A percentile compares a stretch with the other conserved stretches of the same genome.
phyloP scores from a whole-genome alignment of 2,113 vertebrate genomes.

The Struthidea cinerea region DNA sequence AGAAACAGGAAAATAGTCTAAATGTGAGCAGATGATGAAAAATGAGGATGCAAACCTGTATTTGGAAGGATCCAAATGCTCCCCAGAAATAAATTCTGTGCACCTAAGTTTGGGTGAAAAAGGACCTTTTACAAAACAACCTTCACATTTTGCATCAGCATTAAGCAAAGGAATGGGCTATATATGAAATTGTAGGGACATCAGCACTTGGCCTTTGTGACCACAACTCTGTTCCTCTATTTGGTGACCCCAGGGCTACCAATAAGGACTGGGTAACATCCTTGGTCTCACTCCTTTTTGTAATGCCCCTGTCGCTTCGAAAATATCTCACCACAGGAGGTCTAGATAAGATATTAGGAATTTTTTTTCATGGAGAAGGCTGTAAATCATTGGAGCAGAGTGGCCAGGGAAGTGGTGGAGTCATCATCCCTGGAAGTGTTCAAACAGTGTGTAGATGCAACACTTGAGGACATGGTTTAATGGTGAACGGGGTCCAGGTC shows the following conservation, averaged over 20 bases:
- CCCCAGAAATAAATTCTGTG: neutral
- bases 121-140: neutral
- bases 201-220: neutral
- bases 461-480: neutral
- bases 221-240: neutral
- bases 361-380: neutral
- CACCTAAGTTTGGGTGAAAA: neutral
- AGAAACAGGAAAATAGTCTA: neutral
- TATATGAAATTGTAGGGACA: neutral
- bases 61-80: neutral
- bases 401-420: neutral
- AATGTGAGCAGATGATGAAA: neutral
- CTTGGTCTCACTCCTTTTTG: neutral
- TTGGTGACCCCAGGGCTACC: neutral
- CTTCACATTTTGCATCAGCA: accelerated
- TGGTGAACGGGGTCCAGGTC: neutral
- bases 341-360: neutral
- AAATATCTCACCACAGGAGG: neutral
- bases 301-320: accelerated
- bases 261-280: neutral
- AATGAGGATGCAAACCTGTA: neutral
- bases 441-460: neutral
- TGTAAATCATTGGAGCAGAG: neutral
- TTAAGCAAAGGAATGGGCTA: neutral
- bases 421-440: neutral